Conservation (phyloP, 2,797 vertebrate species). For the Arvicola amphibius region DNA sequence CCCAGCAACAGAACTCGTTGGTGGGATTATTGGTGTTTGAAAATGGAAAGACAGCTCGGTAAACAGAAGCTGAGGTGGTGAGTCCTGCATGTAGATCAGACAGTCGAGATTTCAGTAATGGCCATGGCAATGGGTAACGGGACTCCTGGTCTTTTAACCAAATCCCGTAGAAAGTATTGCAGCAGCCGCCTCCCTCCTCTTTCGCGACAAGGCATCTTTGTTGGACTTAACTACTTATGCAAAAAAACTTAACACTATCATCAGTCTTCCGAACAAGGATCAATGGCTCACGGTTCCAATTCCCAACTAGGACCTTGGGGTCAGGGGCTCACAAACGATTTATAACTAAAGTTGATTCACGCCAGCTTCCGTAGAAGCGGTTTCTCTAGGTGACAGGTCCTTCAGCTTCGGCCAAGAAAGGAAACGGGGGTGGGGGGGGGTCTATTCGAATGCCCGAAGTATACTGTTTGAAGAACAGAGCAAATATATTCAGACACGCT, state of each 20-base stretch:
- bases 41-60: not conserved
- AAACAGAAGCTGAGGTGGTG: not conserved
- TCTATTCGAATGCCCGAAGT: slow-evolving; percentile 41
- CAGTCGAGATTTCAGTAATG: not conserved
- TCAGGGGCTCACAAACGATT: not conserved
- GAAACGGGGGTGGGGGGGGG: not conserved
- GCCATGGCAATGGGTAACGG: not conserved
- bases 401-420: rapidly evolving
- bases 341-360: not conserved
- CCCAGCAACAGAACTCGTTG: not conserved
- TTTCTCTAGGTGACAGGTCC: not conserved
- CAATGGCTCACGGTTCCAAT: not conserved
- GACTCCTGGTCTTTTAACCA: not conserved
- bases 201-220: not conserved
- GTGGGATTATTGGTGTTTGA: not conserved
- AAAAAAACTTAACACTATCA: not conserved
- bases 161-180: not conserved
- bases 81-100: not conserved
- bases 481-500: not conserved
- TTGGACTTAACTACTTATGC: not conserved
- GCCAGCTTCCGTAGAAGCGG: not conserved
- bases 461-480: not conserved
- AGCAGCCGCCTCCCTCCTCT: not conserved
- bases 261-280: not conserved
- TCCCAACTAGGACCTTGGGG: rapidly evolving